phyloP scores from a whole-genome alignment of 2,113 vertebrate genomes.

The Solea solea region DNA sequence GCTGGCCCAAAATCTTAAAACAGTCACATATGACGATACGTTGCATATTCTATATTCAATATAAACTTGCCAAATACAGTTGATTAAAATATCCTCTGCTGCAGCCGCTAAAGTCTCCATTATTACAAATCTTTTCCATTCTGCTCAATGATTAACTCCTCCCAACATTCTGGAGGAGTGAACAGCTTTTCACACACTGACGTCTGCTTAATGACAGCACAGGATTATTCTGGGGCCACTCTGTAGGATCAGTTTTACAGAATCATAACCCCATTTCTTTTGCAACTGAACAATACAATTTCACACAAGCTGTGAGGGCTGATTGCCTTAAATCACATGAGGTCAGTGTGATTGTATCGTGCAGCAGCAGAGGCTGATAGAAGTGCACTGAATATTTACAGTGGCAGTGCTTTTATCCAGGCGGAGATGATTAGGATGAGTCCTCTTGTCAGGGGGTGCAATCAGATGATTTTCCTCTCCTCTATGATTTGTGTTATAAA shows the following conservation, averaged over 20 bases:
- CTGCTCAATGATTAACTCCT: conserved; percentile 63
- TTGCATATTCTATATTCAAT: neutral
- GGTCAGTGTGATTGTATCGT: conserved; percentile 48
- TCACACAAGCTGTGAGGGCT: conserved; percentile 63
- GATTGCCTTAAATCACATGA: conserved; percentile 63
- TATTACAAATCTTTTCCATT: conserved; percentile 55
- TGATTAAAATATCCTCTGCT: conserved; percentile 1
- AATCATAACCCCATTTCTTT: conserved; percentile 42
- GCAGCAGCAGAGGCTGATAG: conserved; percentile 31
- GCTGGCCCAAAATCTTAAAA: no score
- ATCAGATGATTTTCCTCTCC: conserved; percentile 36
- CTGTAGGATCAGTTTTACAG: conserved; percentile 46
- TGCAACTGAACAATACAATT: conserved; percentile 59
- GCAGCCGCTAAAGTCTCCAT: conserved; percentile 23
- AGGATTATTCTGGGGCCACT: conserved; percentile 37
- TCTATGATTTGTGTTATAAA: conserved; percentile 29
- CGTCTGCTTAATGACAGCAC: conserved; percentile 62
- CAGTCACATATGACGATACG: neutral
- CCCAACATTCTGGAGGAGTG: conserved; percentile 46
- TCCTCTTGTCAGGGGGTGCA: conserved; percentile 34
- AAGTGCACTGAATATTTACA: conserved; percentile 47
- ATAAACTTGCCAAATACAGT: conserved; percentile 17
- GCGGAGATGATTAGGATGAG: conserved; percentile 25
- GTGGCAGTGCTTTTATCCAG: conserved; percentile 21
- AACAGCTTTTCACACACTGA: conserved; percentile 51